Base-by-base conservation (phyloP, 2,888 invertebrate genomes). In the Euplagia quadripunctaria region DNA sequence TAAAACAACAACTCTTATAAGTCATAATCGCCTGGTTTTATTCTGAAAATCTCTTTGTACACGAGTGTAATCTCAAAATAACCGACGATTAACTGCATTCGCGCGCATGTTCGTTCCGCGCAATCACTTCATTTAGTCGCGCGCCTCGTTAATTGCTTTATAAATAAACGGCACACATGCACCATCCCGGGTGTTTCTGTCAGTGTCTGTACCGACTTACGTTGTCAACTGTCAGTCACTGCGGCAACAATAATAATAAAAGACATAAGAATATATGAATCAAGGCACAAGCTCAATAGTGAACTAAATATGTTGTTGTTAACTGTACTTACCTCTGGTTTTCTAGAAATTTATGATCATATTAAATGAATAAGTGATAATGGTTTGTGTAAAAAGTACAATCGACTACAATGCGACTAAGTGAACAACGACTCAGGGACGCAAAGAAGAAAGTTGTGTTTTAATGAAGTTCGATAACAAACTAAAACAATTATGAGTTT, bases 121-220 rank as follows among this genome's bases (percentile, higher is more conserved):
- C 72, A 72, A 81, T 77, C 82, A 84, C 84, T 84, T 82, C 81
- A 84, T 81, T 79, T 81, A 79, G 79, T 79, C 84, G 81, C 80
- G 71, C 51, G 76, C 81, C 76, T 78, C 82, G 77, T 79, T 88
- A 89, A 90, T 89, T 90, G 82, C 86, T 89, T 85, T 89, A 89
- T 86, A 88, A 89, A 89, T 89, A 89, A 76, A 82, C 61, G 17
- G n/a, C 70, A 68, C 72, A 68, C 55, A 58, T 64, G 71, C 55
- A 66, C 55, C 52, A 20, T n/a, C 6, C 43, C n/a, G 42, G 64
- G 43, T 64, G 58, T 12, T n/a, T 51, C 9, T 64, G 51, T 61
- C 31, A 42, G 17, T 64, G 49, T n/a, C 64, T 43, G 42, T 43
- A 43, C 11, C 9, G 17, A 64, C 43, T 43, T 64, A 64, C 6